Base-by-base conservation (phyloP, 1,140 invertebrate species). In the Orius insidiosus region DNA sequence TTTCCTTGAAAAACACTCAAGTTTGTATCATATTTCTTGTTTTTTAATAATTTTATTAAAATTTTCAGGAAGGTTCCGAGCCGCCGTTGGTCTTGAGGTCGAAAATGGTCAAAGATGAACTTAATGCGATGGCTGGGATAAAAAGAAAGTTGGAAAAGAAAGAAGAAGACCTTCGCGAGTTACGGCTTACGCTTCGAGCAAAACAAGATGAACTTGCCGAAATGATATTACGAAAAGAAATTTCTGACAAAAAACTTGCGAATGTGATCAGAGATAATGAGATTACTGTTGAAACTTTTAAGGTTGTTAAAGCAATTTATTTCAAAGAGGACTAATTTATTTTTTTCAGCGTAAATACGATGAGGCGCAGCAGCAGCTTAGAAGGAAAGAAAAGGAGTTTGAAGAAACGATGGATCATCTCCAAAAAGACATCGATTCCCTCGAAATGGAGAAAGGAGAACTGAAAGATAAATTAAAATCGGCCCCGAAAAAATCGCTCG, bases 331-430 rank as follows among this genome's bases (percentile, higher is more conserved):
- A 8, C 14, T 14, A 39, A 7, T 14, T 32, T 32, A 6, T 16
- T 15, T 33, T 31, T 24, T 37, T 43, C 19, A 46, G 50, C 41
- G 50, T 24, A 51, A 51, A 37, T 32, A 44, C 9, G 47, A 49
- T 37, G 47, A 49, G 32, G 34, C 47, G 7, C 40, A 49, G 33
- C 18, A 81, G 56, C 74, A 48, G 55, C 63, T 86, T 18, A 79
- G 78, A 58, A 75, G 81, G 58, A 94, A 84, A 67, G 80, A 89
- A 65, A 87, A 93, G 65, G 90, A 96, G 63, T 95, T 85, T 66
- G 90, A 96, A 61, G 87, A 95, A 63, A 95, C 90, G 0, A 79
- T 95, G 74, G 89, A 96, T 63, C 86, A 93, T 58, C 67, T 96
- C 45, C 90, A 96, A 58, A 78, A 77, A 15, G 92, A 97, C 59